Evolutionary conservation across 2,113 vertebrate genomes (phyloP).

Genomic region (Daphoenositta chrysoptera): DNA sequence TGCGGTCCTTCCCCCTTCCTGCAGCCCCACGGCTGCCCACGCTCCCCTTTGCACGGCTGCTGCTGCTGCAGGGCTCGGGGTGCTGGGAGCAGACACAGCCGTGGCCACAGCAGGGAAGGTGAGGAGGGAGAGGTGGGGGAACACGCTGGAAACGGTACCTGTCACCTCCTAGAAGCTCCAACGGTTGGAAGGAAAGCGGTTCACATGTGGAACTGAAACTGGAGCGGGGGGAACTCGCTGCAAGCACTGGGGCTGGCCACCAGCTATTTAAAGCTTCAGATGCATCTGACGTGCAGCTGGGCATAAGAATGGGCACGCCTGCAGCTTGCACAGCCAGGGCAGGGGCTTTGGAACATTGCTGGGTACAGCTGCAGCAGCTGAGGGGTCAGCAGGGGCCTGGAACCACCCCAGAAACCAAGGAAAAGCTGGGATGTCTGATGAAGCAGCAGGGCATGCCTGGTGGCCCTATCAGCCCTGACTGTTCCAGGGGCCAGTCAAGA

Average conservation of each 20-base stretch:
- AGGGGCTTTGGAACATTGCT: neutral
- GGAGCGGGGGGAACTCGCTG: neutral
- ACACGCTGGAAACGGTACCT: rapidly evolving
- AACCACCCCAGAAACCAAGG: neutral
- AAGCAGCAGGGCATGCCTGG: neutral
- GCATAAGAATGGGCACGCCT: neutral
- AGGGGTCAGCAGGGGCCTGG: neutral
- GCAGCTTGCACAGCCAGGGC: neutral
- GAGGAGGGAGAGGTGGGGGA: neutral
- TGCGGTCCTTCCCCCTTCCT: neutral
- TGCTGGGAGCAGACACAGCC: neutral
- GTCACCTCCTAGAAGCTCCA: neutral
- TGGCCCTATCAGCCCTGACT: neutral
- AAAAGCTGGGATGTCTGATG: neutral
- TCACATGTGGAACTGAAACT: neutral
- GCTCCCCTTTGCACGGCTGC: neutral
- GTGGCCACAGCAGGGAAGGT: neutral
- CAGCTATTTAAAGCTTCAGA: slow-evolving; percentile 7
- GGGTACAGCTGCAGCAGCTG: neutral
- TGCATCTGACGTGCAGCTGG: neutral
- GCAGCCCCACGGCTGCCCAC: rapidly evolving
- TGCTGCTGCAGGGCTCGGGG: neutral
- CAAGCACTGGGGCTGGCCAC: neutral
- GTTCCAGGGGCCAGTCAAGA: neutral
- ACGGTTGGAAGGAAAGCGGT: neutral